Percentiles rank a stretch among this genome's conserved stretches.
phyloP scores from a whole-genome alignment of 2,113 vertebrate genomes.

The Ictalurus furcatus region DNA sequence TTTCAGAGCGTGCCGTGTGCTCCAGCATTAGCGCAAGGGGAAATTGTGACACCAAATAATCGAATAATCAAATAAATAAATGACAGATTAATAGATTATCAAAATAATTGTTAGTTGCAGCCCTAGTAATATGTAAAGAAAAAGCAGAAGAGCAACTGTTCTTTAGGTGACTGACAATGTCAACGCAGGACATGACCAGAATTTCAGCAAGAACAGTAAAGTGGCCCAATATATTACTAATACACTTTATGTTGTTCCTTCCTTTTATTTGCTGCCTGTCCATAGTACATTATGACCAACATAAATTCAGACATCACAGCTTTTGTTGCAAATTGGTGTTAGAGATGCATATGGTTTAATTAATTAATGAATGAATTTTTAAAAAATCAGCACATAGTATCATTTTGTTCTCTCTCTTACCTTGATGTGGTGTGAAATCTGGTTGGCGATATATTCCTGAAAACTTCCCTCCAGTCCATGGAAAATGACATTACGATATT shows the following conservation, averaged over 20 bases:
- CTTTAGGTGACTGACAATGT: neutral
- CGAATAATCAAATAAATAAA: too few relatives aligned
- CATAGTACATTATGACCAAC: neutral
- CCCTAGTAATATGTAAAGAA: neutral
- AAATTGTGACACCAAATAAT: too few relatives aligned
- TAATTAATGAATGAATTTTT: neutral
- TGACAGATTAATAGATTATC: too few relatives aligned
- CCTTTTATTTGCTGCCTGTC: neutral
- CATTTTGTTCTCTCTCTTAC: slow-evolving; percentile 59
- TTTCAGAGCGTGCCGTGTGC: too few relatives aligned
- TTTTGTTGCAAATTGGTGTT: neutral
- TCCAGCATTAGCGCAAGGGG: too few relatives aligned
- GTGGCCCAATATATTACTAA: neutral
- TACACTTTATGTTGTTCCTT: neutral
- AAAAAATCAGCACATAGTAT: neutral
- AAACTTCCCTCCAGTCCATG: slow-evolving; percentile 93
- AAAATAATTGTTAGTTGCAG: too few relatives aligned
- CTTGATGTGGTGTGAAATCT: slow-evolving; percentile 86
- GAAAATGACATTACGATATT: slow-evolving; percentile 91
- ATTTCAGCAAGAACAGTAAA: neutral
- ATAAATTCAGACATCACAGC: neutral
- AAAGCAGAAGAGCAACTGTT: neutral
- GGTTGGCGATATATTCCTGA: slow-evolving; percentile 83
- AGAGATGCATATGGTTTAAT: neutral
- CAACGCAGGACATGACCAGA: neutral